Conservation (phyloP, 2,797 vertebrate species). For the Neopelma chrysocephalum region DNA sequence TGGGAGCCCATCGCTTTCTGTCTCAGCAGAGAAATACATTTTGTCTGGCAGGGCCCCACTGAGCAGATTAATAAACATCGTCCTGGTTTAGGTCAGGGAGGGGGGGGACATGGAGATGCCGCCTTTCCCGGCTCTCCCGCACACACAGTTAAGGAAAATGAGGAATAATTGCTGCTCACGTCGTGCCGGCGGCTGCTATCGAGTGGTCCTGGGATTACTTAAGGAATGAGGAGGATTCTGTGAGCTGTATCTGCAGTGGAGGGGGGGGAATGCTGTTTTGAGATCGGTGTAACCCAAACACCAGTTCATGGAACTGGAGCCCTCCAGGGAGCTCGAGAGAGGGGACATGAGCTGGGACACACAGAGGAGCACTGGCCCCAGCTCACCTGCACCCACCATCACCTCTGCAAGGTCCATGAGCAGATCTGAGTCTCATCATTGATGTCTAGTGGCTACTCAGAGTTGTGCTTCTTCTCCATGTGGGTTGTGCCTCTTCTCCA, state of each 20-base stretch:
- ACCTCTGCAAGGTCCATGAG: background rate
- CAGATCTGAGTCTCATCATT: fast-evolving
- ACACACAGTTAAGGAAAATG: background rate
- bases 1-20: background rate
- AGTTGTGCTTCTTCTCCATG: background rate
- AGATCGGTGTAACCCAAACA: fast-evolving
- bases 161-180: background rate
- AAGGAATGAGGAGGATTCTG: background rate
- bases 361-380: background rate
- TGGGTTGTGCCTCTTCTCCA: background rate
- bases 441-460: background rate
- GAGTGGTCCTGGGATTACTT: background rate
- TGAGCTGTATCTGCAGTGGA: background rate
- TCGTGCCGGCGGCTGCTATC: background rate
- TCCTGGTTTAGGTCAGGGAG: fast-evolving
- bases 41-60: fast-evolving
- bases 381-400: background rate
- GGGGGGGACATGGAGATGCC: fast-evolving
- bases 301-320: background rate
- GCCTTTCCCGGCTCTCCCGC: fast-evolving
- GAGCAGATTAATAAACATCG: background rate
- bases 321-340: background rate
- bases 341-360: background rate
- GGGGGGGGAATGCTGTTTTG: background rate
- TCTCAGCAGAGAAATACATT: background rate